phyloP scores from a whole-genome alignment of 2,888 invertebrate species.

The Alitta virens region DNA sequence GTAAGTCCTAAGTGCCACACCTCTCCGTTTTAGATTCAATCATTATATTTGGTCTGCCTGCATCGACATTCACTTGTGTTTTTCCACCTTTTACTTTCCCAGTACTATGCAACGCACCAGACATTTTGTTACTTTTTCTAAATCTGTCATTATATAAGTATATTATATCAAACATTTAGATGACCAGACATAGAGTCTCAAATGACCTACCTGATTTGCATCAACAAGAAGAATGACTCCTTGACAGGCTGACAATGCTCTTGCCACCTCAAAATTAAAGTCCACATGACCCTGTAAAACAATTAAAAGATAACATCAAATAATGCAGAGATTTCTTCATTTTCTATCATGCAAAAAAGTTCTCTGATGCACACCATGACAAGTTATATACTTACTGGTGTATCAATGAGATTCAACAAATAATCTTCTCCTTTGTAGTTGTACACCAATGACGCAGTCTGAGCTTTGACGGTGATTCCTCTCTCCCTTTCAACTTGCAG shows the following conservation, averaged over 20 bases:
- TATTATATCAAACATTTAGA: neutral
- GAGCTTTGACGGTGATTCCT: conserved; percentile 98
- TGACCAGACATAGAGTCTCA: no score
- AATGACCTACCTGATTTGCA: conserved; percentile 71
- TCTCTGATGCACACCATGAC: no score
- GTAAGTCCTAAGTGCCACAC: no score
- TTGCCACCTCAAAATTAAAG: conserved; percentile 90
- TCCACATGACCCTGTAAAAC: conserved; percentile 82
- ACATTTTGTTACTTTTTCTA: no score
- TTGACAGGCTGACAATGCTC: conserved; percentile 89
- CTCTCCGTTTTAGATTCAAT: no score
- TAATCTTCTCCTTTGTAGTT: conserved; percentile 65
- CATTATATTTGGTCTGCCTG: no score
- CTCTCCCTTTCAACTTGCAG: conserved; percentile 86
- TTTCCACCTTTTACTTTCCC: no score
- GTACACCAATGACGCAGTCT: conserved; percentile 75
- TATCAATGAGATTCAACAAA: conserved; percentile 92
- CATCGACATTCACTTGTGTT: no score
- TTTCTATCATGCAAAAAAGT: no score
- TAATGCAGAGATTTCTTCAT: no score
- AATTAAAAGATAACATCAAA: no score
- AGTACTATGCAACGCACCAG: no score
- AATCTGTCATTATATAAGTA: neutral
- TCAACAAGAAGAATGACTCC: conserved; percentile 93
- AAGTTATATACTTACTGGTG: conserved; percentile 66